Evolutionary conservation across 2,113 vertebrate genomes (phyloP).

Genomic region (Pachycephala philippinensis): DNA sequence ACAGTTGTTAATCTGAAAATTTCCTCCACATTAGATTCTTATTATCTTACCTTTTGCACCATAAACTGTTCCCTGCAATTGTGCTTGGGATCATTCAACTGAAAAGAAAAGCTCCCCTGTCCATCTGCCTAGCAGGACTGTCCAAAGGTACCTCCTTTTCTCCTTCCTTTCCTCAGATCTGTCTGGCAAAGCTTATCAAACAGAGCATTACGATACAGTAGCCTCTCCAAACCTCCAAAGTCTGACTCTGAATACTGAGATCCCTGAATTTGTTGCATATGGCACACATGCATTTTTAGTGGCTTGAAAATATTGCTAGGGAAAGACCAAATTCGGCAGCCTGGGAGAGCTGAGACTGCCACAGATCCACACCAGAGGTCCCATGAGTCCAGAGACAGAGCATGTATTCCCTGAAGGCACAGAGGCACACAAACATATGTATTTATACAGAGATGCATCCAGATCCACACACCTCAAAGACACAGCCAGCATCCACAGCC

Average conservation of each 20-base stretch:
- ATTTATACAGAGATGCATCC: not conserved
- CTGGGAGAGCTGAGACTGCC: not conserved
- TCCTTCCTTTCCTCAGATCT: not conserved
- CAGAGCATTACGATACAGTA: not conserved
- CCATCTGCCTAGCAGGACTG: not conserved
- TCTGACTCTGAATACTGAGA: not conserved
- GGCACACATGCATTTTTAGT: not conserved
- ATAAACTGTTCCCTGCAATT: not conserved
- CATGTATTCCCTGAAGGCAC: not conserved
- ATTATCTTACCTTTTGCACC: slow-evolving; percentile 29
- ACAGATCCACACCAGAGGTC: not conserved
- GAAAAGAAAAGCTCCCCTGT: slow-evolving; percentile 6
- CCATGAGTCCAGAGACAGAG: accelerated
- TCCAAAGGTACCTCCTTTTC: not conserved
- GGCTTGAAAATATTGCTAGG: not conserved
- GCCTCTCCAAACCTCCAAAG: not conserved
- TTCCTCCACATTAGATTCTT: slow-evolving; percentile 1
- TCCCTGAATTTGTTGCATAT: not conserved
- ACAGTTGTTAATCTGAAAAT: slow-evolving; percentile 9
- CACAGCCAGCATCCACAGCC: not conserved
- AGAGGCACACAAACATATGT: not conserved
- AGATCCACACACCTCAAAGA: not conserved
- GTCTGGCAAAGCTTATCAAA: not conserved
- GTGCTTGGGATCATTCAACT: not conserved
- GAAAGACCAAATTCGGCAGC: not conserved